A percentile compares a stretch with the other conserved stretches of the same genome.
phyloP scores from a whole-genome alignment of 2,113 vertebrate genomes.

The Monopterus albus region DNA sequence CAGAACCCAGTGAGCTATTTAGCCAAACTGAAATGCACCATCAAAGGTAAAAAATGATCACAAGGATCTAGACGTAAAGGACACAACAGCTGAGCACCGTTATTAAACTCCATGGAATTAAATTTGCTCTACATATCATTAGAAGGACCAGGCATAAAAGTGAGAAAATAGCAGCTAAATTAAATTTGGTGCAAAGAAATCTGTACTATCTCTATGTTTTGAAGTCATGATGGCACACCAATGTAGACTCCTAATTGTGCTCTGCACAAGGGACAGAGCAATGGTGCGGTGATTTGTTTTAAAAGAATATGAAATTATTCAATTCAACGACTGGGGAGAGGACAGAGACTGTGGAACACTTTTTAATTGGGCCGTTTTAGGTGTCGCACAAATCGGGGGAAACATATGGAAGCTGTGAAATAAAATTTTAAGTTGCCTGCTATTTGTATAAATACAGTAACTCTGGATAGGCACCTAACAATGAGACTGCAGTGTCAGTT shows the following conservation, averaged over 20 bases:
- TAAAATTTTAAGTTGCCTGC: not conserved
- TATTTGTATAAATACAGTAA: slow-evolving; percentile 8
- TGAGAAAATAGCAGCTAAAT: not conserved
- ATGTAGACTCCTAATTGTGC: not conserved
- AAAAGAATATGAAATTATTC: not conserved
- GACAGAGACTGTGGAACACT: not conserved
- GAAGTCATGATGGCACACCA: not conserved
- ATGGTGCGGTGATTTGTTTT: not conserved
- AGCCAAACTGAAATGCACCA: not conserved
- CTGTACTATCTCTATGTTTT: not conserved
- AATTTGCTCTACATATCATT: not conserved
- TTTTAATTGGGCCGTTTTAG: not conserved
- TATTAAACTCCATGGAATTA: not conserved
- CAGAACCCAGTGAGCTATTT: not conserved
- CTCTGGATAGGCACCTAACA: slow-evolving; percentile 3
- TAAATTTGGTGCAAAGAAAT: not conserved
- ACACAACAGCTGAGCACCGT: not conserved
- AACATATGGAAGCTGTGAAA: slow-evolving; percentile 4
- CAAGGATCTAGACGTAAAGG: not conserved
- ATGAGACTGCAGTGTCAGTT: slow-evolving; percentile 18
- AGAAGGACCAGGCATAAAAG: not conserved
- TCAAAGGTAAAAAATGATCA: not conserved
- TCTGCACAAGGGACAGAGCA: not conserved
- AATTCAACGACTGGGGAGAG: not conserved
- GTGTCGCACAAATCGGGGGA: slow-evolving; percentile 1